Base-by-base conservation (phyloP, 2,113 vertebrate species). In the Gnathonemus longibarbis region DNA sequence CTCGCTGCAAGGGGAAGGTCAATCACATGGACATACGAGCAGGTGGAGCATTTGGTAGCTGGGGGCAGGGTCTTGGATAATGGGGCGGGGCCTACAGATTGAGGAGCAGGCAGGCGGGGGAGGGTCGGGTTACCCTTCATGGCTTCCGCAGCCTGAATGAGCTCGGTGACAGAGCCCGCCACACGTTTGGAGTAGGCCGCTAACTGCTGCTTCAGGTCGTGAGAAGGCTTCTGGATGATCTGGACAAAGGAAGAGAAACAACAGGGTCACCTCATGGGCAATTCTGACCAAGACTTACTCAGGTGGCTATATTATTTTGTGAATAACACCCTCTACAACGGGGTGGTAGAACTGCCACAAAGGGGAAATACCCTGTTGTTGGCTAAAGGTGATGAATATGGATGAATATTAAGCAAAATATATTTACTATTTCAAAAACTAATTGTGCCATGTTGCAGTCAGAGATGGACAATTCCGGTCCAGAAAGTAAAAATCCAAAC, bases 101-200 rank as follows among this genome's bases (percentile, higher is more conserved):
- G 85, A 31, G 35, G 21, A 84, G 39, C 39, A 24, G 80, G 42
- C 35, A 84, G 80, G 35, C 2, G 9, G 31, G 49, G 27, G 1
- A 56, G 19, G 58, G 31, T 88, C 9, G n/a, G 8, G 46, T 89
- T 93, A 99, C 98, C 98, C 96, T 99, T 99, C 98, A 99, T 99
- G 95, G 98, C 98, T 93, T 99, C 98, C 0, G 98, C 98, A 6
- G 98, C 98, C 94, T 99, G 98, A 94, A 99, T 99, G 93, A 99
- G 98, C 93, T 99, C 98, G 0, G 98, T 99, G 92, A 99, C 98
- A 0, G 97, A 99, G 77, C 97, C 97, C 0, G 98, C 98, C 91
- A 99, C 98, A 0, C 97, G 96, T 92, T 99, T 99, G 90, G 98
- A 99, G 94, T 96, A 98, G 74, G 77, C 93, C 0, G 98, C 95